phyloP scores from a whole-genome alignment of 2,888 invertebrate species.

The Epistrophella euchroma region DNA sequence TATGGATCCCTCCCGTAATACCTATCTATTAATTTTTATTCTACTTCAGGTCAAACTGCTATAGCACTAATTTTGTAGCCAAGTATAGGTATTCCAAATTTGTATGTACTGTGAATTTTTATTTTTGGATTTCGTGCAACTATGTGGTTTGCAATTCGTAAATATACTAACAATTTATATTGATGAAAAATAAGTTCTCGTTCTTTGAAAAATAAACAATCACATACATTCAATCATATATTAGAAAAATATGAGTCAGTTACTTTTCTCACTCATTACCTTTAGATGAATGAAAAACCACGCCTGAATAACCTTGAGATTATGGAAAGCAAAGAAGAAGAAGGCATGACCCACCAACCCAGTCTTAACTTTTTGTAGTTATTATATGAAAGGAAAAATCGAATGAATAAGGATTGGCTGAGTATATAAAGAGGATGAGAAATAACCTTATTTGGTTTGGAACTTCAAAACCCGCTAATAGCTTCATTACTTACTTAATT shows the following conservation, averaged over 20 bases:
- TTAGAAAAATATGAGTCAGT: background rate
- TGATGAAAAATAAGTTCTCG: background rate
- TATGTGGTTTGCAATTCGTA: background rate
- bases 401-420: background rate
- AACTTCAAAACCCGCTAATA: background rate
- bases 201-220: background rate
- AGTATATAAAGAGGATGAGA: background rate
- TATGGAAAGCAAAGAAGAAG: background rate
- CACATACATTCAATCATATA: background rate
- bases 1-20: too few species aligned
- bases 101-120: background rate
- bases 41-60: too few species aligned
- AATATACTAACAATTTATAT: background rate
- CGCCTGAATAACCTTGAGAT: background rate
- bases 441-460: background rate
- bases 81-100: too few species aligned
- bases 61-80: too few species aligned
- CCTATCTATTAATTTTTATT: too few species aligned
- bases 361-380: too few species aligned
- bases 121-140: background rate
- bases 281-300: background rate
- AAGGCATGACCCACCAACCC: background rate
- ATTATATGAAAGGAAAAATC: background rate
- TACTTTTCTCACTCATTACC: background rate
- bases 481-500: background rate